A percentile compares a stretch with the other conserved stretches of the same genome.
Conservation (phyloP, 2,113 vertebrate genomes). For the Paralichthys olivaceus region DNA sequence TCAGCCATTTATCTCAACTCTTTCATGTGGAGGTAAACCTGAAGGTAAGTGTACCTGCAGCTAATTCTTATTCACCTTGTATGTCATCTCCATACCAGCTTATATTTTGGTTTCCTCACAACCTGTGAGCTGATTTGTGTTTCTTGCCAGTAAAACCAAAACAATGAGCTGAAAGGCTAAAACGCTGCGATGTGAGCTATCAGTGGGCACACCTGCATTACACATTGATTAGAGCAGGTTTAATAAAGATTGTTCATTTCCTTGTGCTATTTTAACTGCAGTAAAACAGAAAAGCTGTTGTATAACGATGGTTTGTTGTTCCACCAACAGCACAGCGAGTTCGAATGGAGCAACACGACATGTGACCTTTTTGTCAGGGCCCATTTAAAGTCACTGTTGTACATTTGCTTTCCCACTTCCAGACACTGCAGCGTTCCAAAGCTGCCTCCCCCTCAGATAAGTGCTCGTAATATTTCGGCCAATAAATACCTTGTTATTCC, state of each 20-base stretch:
- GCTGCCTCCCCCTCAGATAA: constrained; percentile 39
- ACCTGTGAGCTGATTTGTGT: too few relatives aligned
- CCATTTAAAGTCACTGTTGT: constrained; percentile 18
- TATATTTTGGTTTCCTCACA: too few relatives aligned
- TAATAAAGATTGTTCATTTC: neutral
- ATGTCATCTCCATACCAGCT: too few relatives aligned
- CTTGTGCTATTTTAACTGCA: neutral
- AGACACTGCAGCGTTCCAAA: neutral
- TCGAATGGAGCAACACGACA: neutral
- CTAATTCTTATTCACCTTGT: too few relatives aligned
- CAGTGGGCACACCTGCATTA: neutral
- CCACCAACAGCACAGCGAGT: neutral
- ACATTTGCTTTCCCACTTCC: constrained; percentile 16
- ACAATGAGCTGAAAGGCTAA: too few relatives aligned
- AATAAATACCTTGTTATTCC: constrained; percentile 77
- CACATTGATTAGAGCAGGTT: neutral
- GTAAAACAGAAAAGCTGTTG: neutral
- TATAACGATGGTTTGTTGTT: neutral
- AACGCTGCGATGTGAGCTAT: too few relatives aligned
- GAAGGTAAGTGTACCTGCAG: too few relatives aligned
- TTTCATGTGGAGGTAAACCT: neutral
- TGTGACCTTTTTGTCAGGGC: constrained; percentile 13
- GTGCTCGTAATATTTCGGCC: constrained; percentile 39
- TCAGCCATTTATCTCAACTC: neutral
- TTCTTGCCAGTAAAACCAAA: too few relatives aligned